phyloP scores from a whole-genome alignment of 2,113 vertebrate genomes.

The Toxotes chatareus region DNA sequence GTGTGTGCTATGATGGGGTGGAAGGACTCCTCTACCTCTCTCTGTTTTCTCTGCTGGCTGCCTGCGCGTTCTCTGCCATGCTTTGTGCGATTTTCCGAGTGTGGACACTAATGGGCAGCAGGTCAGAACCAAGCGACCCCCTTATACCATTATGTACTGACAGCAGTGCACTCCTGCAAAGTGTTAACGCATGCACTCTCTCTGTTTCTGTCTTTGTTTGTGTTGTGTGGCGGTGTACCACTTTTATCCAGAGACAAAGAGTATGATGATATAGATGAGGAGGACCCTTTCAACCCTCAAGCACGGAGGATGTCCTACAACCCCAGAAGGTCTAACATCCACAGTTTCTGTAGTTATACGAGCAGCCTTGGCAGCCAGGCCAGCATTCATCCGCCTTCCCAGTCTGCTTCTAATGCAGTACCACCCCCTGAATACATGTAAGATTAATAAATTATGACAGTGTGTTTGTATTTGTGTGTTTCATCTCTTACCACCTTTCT shows the following conservation, averaged over 20 bases:
- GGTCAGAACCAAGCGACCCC: conserved; percentile 80
- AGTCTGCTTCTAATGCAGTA: conserved; percentile 86
- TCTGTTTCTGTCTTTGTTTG: conserved; percentile 15
- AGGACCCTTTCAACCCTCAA: conserved; percentile 95
- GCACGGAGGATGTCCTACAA: conserved; percentile 88
- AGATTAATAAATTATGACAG: conserved; percentile 42
- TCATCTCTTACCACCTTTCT: conserved; percentile 30
- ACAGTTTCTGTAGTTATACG: conserved; percentile 97
- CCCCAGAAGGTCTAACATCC: conserved; percentile 87
- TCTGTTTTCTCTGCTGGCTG: conserved; percentile 93
- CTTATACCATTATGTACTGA: conserved; percentile 50
- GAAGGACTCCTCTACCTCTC: conserved; percentile 94
- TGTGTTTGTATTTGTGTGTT: neutral
- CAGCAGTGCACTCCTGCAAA: conserved; percentile 40
- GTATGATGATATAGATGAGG: conserved; percentile 94
- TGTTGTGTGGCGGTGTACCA: conserved; percentile 1
- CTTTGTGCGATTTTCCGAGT: conserved; percentile 86
- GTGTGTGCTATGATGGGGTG: conserved; percentile 94
- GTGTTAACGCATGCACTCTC: conserved; percentile 45
- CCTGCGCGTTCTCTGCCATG: conserved; percentile 88
- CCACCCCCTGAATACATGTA: conserved; percentile 96
- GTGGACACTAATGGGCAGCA: conserved; percentile 86
- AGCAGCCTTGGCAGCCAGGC: conserved; percentile 94
- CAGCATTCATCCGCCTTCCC: conserved; percentile 89
- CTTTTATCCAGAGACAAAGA: conserved; percentile 86